Evolutionary conservation across 2,888 invertebrate species (phyloP).

Genomic region (Drosophila algonquin): DNA sequence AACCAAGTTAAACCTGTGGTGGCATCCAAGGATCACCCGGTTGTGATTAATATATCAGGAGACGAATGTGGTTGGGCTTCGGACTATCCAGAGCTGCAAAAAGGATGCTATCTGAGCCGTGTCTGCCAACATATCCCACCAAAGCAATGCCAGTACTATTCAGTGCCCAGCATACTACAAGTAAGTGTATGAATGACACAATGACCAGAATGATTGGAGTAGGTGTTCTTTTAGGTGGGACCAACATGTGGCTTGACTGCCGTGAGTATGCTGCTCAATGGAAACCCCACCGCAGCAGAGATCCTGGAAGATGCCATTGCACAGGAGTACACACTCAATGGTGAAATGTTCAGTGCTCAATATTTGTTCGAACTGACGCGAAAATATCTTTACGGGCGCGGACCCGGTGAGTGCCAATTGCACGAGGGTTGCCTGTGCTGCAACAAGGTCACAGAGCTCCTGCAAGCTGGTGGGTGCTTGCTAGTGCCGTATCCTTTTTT

Average conservation of each 20-base stretch:
- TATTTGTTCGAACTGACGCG: slow-evolving; percentile 86
- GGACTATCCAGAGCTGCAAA: slow-evolving; percentile 85
- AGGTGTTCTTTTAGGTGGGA: slow-evolving; percentile 76
- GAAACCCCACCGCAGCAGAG: slow-evolving; percentile 84
- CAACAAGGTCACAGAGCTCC: slow-evolving; percentile 82
- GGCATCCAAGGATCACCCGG: neutral
- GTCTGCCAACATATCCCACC: slow-evolving; percentile 85
- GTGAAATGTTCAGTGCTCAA: slow-evolving; percentile 94
- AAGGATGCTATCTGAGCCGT: slow-evolving; percentile 86
- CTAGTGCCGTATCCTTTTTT: slow-evolving; percentile 86
- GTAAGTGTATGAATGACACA: slow-evolving; percentile 11
- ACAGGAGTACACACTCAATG: slow-evolving; percentile 90
- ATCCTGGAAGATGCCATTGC: slow-evolving; percentile 87
- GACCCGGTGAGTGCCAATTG: slow-evolving; percentile 68
- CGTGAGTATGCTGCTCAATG: slow-evolving; percentile 90
- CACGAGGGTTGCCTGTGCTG: slow-evolving; percentile 84
- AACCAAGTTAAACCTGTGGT: neutral
- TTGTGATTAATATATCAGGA: slow-evolving; percentile 4
- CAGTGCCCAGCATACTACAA: slow-evolving; percentile 79
- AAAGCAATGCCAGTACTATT: slow-evolving; percentile 84
- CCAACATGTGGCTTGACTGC: slow-evolving; percentile 96
- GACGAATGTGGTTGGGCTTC: slow-evolving; percentile 86
- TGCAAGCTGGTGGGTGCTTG: slow-evolving; percentile 83
- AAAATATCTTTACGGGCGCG: slow-evolving; percentile 55
- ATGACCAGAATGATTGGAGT: too few relatives aligned